Evolutionary conservation across 2,797 vertebrate species (phyloP).

Genomic region (Etheostoma nigrum): DNA sequence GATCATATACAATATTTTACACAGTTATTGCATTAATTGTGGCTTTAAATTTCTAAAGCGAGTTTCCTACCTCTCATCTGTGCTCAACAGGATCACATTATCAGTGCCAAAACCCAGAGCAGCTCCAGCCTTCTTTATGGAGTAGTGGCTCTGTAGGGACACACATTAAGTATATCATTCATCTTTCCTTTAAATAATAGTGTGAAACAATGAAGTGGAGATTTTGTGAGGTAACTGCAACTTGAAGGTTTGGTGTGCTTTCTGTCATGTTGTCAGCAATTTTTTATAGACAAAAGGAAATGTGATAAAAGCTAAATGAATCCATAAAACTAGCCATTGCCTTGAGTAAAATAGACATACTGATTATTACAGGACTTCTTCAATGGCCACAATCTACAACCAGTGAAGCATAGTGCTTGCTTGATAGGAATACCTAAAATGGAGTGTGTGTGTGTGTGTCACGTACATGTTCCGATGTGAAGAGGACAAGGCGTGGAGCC

Average conservation of each 20-base stretch:
- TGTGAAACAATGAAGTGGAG: neutral
- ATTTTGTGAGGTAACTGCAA: conserved; percentile 10
- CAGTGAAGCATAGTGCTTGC: conserved; percentile 32
- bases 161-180: neutral
- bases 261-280: conserved; percentile 21
- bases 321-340: conserved; percentile 26
- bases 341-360: conserved; percentile 36
- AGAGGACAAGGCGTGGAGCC: conserved; percentile 94
- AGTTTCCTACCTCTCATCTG: conserved; percentile 90
- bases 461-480: conserved; percentile 97
- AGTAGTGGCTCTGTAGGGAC: conserved; percentile 94
- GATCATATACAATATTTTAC: too few relatives aligned
- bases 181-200: neutral
- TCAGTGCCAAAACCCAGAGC: conserved; percentile 97
- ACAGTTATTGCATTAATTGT: neutral
- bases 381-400: conserved; percentile 32
- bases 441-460: conserved; percentile 15
- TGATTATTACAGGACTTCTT: conserved; percentile 34
- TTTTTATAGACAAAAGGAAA: conserved; percentile 32
- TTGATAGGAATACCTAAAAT: conserved; percentile 36
- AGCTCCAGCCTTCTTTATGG: conserved; percentile 97
- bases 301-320: conserved; percentile 26
- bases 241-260: neutral
- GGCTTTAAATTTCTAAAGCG: neutral
- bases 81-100: conserved; percentile 96